Evolutionary conservation across 2,888 invertebrate genomes (phyloP).

Genomic region (Lordiphosa andalusiaca): DNA sequence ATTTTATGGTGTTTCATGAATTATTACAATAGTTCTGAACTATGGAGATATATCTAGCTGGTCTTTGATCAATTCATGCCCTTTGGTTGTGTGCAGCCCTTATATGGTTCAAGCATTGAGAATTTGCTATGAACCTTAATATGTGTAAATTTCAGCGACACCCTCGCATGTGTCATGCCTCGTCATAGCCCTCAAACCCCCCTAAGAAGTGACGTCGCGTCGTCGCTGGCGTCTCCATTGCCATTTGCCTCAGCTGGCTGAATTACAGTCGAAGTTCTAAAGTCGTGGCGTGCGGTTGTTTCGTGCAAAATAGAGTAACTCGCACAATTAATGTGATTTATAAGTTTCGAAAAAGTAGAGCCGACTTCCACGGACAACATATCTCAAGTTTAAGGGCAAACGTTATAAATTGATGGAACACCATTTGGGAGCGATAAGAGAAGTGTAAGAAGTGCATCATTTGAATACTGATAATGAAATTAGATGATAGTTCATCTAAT

Average conservation of each 20-base stretch:
- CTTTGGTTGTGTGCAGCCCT: no score
- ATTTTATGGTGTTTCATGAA: no score
- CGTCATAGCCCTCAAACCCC: no score
- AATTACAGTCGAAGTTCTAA: constrained; percentile 57
- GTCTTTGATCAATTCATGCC: no score
- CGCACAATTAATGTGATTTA: constrained; percentile 29
- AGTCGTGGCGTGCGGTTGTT: constrained; percentile 61
- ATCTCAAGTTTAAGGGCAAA: constrained; percentile 19
- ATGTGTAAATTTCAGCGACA: no score
- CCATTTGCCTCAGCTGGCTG: constrained; percentile 3
- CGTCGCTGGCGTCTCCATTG: constrained; percentile 6
- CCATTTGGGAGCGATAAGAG: constrained; percentile 39
- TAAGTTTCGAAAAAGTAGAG: constrained; percentile 18
- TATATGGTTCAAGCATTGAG: no score
- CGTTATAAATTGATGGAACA: constrained; percentile 58
- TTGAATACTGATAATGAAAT: constrained; percentile 23
- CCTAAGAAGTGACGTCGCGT: neutral
- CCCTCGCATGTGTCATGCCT: no score
- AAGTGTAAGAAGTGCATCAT: constrained; percentile 60
- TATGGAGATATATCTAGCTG: no score
- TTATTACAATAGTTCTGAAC: no score
- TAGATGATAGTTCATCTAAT: neutral
- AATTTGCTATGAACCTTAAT: no score
- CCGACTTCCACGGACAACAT: constrained; percentile 19
- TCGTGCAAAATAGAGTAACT: constrained; percentile 8